Base-by-base conservation (phyloP, 2,797 vertebrate species). In the Paramormyrops hopkinsi region DNA sequence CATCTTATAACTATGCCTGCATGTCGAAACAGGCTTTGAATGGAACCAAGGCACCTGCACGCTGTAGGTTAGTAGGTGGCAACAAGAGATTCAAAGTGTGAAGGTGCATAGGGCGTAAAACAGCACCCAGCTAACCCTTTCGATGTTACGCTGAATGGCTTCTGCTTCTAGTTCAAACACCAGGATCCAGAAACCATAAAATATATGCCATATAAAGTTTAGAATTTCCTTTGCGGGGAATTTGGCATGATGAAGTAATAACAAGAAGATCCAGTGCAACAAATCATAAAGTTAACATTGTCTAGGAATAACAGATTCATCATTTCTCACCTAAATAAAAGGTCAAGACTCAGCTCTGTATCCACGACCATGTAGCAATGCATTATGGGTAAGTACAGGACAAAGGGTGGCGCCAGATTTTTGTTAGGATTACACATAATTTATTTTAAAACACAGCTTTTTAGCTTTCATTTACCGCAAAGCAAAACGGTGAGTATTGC, bases 401-500 rank as follows among this genome's bases (percentile, higher is more conserved):
- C 79, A 76, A 88, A 69, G n/a, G 14, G 25, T 4, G 44, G 53
- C 2, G 22, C 44, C 44, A 46, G 53, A 84, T 48, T 41, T 83
- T 51, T 88, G 50, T 86, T 87, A 88, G 90, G 88, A 86, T 19
- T 92, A 92, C 91, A 88, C 48, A 91, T 92, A 62, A 89, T 29
- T 11, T 46, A 51, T 90, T 14, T 22, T 11, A 76, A 54, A 89
- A 59, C 50, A 44, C 59, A 73, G 88, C 91, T 90, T 90, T 62
- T 90, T 86, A 91, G 86, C 86, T 48, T 17, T 85, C 51, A n/a
- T 53, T 73, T 46, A 89, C 88, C 86, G 87, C 87, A 88, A 90
- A 14, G 33, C 89, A 79, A 73, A 90, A 53, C n/a, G 22, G 88
- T 87, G 17, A 79, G 89, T 46, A 56, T 48, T 48, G 48, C 82